phyloP scores from a whole-genome alignment of 2,888 invertebrate species.

The Hipparchia semele region DNA sequence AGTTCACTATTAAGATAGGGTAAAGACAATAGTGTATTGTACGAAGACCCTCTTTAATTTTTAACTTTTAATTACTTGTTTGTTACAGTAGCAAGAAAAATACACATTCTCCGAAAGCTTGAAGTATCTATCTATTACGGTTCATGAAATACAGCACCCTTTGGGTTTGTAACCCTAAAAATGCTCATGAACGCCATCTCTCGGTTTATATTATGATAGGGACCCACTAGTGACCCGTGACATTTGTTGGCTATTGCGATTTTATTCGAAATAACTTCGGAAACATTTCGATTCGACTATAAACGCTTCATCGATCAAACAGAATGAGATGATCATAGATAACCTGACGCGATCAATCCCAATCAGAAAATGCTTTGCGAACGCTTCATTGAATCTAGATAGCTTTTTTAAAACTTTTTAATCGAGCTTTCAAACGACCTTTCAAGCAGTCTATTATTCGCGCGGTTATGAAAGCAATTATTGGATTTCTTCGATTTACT shows the following conservation, averaged over 20 bases:
- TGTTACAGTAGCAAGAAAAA: too few relatives aligned
- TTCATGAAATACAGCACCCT: too few relatives aligned
- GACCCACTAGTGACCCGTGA: background rate
- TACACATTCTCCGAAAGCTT: too few relatives aligned
- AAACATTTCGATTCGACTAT: conserved; percentile 12
- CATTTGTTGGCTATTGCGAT: background rate
- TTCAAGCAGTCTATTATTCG: conserved; percentile 6
- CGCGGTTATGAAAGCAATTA: conserved; percentile 20
- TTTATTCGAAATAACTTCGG: conserved; percentile 1
- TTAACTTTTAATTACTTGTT: too few relatives aligned
- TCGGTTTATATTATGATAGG: background rate
- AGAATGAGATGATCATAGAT: background rate
- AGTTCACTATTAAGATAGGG: too few relatives aligned
- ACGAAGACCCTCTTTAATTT: too few relatives aligned
- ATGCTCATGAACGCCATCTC: background rate
- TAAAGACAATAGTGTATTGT: too few relatives aligned
- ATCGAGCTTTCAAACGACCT: conserved; percentile 7
- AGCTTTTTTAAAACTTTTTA: conserved; percentile 18
- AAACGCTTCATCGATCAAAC: conserved; percentile 10
- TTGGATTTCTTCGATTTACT: conserved; percentile 16
- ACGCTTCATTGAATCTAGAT: conserved; percentile 10
- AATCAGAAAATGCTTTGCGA: conserved; percentile 11
- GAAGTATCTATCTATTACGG: too few relatives aligned
- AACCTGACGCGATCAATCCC: conserved; percentile 3
- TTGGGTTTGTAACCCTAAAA: too few relatives aligned